Conservation (phyloP, 2,113 vertebrate species). For the Herpailurus yagouaroundi region DNA sequence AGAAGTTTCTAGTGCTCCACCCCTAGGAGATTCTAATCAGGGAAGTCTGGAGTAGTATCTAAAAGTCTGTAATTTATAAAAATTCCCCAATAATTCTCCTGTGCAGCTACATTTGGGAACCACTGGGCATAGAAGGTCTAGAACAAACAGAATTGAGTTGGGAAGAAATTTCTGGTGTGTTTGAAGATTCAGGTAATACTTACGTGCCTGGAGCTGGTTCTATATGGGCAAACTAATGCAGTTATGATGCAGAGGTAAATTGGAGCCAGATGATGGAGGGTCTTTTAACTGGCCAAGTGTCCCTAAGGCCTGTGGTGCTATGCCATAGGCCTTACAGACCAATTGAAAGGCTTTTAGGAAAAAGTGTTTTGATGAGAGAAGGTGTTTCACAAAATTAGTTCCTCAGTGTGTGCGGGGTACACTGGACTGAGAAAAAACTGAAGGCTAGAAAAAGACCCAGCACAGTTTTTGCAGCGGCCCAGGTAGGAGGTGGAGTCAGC, state of each 20-base stretch:
- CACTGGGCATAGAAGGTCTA: constrained; percentile 5
- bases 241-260: not conserved
- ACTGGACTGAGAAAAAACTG: not conserved
- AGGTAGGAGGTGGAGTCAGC: not conserved
- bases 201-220: not conserved
- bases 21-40: constrained; percentile 27
- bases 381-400: constrained; percentile 27
- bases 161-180: constrained; percentile 20
- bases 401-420: not conserved
- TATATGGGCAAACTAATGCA: not conserved
- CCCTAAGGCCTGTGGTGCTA: not conserved
- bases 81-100: constrained; percentile 39
- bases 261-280: constrained; percentile 31
- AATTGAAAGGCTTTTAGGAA: not conserved
- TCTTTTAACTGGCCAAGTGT: not conserved
- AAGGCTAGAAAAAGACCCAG: not conserved
- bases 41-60: constrained; percentile 29
- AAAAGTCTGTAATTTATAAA: constrained; percentile 51
- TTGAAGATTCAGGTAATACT: constrained; percentile 34
- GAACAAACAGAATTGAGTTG: constrained; percentile 43
- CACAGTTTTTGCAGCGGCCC: not conserved
- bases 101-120: constrained; percentile 8
- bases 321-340: constrained; percentile 5
- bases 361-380: constrained; percentile 44
- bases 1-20: constrained; percentile 42